Base-by-base conservation (phyloP, 1,140 invertebrate species). In the Mizuhopecten yessoensis region DNA sequence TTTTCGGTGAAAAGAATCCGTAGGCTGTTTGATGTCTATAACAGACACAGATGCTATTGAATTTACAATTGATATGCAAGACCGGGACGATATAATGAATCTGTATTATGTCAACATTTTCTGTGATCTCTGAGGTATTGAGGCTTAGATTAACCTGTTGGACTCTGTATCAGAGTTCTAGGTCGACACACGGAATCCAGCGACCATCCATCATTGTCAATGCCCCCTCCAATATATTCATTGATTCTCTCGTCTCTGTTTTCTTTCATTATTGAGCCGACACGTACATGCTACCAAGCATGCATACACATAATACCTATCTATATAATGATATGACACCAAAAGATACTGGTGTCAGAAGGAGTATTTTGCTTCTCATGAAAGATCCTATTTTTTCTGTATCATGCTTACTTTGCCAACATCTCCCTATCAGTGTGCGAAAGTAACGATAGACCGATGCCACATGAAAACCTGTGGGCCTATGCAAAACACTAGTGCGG, bases 81-180 rank as follows among this genome's bases (percentile, higher is more conserved):
- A 75, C 29, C n/a, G 5, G 0, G n/a, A 75, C 1, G 23, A n/a
- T 29, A 5, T n/a, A 29, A 75, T 29, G 11, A 5, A 75, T 75
- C 17, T 3, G 57, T 29, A 29, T 7, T 75, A 13, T 29, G 57
- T 45, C 17, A 75, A 5, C 23, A 75, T n/a, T 75, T 23, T 75
- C 57, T 75, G 57, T 75, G 57, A n/a, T 75, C 57, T 75, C 57
- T 29, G 57, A 75, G 29, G 57, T 29, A 75, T 75, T 75, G 57
- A 75, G n/a, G 1, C n/a, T 0, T 23, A 75, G 23, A 75, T 75
- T 75, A 29, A n/a, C 57, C 57, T 75, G 45, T 75, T 49, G 45
- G 15, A 13, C 20, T 13, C 11, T 49, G 45, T 49, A 49, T 17
- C 20, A 2, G 45, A 20, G 13, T 2, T 49, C 45, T 49, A 13